A percentile compares a stretch with the other conserved stretches of the same genome.
These are phyloP conservation scores for Mesoligia furuncula DNA, from an alignment of 2,888 invertebrate genomes.

Conservation along the genomic window DNA sequence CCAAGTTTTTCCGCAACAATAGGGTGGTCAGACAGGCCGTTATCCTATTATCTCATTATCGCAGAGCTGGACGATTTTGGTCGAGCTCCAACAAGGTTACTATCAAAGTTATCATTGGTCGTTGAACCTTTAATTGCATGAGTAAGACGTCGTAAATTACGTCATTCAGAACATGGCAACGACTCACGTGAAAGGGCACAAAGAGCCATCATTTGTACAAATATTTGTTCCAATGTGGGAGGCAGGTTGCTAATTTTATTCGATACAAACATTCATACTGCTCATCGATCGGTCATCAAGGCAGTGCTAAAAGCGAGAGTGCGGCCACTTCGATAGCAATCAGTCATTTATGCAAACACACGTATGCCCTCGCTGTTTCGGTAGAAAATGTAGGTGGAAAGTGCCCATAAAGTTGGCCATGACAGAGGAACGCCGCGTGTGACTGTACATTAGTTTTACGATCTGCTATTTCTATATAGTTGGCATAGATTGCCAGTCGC, in stretches of 20 bases:
- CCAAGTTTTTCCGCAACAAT: slow-evolving; percentile 33
- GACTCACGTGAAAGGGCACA: slow-evolving; percentile 31
- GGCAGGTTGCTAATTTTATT: slow-evolving; percentile 27
- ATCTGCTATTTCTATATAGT: slow-evolving; percentile 61
- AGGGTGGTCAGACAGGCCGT: slow-evolving; percentile 17
- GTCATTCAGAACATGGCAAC: slow-evolving; percentile 39
- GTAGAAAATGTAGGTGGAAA: slow-evolving; percentile 51
- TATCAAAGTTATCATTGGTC: slow-evolving; percentile 62
- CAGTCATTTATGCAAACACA: slow-evolving; percentile 36
- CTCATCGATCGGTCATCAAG: slow-evolving; percentile 23
- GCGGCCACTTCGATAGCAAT: slow-evolving; percentile 23
- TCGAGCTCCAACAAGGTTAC: slow-evolving; percentile 55
- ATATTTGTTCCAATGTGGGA: slow-evolving; percentile 36
- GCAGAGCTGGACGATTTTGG: slow-evolving; percentile 43
- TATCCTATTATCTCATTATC: slow-evolving; percentile 42
- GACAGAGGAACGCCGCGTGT: slow-evolving; percentile 50
- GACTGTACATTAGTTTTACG: slow-evolving; percentile 61
- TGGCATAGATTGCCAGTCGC: slow-evolving; percentile 54
- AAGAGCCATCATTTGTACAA: slow-evolving; percentile 30
- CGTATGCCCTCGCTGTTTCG: slow-evolving; percentile 29
- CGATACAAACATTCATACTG: slow-evolving; percentile 15
- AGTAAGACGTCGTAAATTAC: slow-evolving; percentile 55
- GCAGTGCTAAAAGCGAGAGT: slow-evolving; percentile 22
- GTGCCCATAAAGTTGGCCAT: slow-evolving; percentile 55
- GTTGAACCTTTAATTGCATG: slow-evolving; percentile 63